Conservation (phyloP, 1,140 invertebrate species). For the Drosophila sucinea region DNA sequence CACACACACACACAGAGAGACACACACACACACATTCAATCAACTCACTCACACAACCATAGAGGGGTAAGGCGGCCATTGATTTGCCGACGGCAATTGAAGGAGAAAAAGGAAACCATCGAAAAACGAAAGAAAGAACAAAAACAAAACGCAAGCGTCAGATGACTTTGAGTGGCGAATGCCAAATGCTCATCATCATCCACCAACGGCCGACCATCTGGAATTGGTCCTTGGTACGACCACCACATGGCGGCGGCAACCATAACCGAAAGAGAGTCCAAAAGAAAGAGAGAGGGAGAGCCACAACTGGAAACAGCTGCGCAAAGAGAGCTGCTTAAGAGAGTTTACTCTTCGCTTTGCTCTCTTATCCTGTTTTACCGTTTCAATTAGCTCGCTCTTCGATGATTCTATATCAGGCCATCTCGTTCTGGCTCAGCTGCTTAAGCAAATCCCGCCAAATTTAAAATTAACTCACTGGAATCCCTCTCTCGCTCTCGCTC, state of each 20-base stretch:
- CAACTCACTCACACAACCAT: constrained; percentile 46
- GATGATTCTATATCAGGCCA: background rate
- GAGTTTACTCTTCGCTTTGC: constrained; percentile 6
- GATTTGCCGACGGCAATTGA: constrained; percentile 71
- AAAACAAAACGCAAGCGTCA: constrained; percentile 37
- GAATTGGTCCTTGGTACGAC: constrained; percentile 18
- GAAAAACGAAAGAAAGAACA: constrained; percentile 27
- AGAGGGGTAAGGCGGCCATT: constrained; percentile 60
- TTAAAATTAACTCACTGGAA: constrained; percentile 7
- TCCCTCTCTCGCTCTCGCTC: background rate
- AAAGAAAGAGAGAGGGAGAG: constrained; percentile 6
- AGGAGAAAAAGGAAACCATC: constrained; percentile 8
- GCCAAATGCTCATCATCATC: constrained; percentile 59
- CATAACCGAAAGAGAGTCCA: constrained; percentile 7
- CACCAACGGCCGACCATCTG: constrained; percentile 55
- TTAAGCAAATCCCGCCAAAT: constrained; percentile 65
- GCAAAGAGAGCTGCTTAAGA: constrained; percentile 42
- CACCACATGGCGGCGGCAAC: constrained; percentile 47
- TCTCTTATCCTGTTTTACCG: constrained; percentile 50
- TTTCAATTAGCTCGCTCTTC: constrained; percentile 38
- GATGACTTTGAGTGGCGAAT: constrained; percentile 64
- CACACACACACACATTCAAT: constrained; percentile 12
- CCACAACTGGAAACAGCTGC: constrained; percentile 38
- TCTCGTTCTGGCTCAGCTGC: constrained; percentile 54
- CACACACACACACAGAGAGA: constrained; percentile 26